Conservation (phyloP, 2,888 invertebrate genomes). For the Cistogaster globosa region DNA sequence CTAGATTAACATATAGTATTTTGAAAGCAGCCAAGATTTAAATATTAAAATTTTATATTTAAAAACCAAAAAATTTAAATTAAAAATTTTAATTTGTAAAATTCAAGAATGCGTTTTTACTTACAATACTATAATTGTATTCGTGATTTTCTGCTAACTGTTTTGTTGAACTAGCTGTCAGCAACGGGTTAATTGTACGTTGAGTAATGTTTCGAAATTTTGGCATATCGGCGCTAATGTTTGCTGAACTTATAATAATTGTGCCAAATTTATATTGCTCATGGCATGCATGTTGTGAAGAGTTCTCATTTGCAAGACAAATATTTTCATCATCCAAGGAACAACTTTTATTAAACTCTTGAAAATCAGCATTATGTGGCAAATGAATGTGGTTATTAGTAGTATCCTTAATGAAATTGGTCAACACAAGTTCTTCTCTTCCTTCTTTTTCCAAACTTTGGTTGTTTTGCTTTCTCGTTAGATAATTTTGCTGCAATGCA, state of each 20-base stretch:
- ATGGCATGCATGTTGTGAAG: conserved; percentile 26
- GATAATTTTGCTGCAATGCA: neutral
- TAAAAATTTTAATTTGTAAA: too few species aligned
- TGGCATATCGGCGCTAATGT: conserved; percentile 50
- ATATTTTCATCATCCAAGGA: neutral
- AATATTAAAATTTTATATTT: too few species aligned
- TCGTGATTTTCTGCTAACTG: conserved; percentile 47
- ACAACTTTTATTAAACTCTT: conserved; percentile 22
- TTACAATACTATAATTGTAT: conserved; percentile 74
- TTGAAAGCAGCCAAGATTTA: too few species aligned
- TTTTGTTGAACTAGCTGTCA: conserved; percentile 33
- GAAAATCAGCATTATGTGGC: neutral
- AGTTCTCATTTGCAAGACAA: neutral
- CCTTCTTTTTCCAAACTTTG: neutral
- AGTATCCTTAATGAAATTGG: conserved; percentile 4
- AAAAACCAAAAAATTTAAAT: too few species aligned
- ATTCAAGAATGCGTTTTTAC: conserved; percentile 12
- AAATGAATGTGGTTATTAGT: neutral
- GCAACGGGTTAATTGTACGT: conserved; percentile 54
- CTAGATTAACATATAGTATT: too few species aligned
- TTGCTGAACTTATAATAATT: conserved; percentile 74
- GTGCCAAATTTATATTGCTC: conserved; percentile 75
- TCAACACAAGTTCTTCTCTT: neutral
- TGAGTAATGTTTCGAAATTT: conserved; percentile 34
- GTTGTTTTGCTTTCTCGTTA: neutral